Base-by-base conservation (phyloP, 2,797 vertebrate species). In the Gallinago nigripennis region DNA sequence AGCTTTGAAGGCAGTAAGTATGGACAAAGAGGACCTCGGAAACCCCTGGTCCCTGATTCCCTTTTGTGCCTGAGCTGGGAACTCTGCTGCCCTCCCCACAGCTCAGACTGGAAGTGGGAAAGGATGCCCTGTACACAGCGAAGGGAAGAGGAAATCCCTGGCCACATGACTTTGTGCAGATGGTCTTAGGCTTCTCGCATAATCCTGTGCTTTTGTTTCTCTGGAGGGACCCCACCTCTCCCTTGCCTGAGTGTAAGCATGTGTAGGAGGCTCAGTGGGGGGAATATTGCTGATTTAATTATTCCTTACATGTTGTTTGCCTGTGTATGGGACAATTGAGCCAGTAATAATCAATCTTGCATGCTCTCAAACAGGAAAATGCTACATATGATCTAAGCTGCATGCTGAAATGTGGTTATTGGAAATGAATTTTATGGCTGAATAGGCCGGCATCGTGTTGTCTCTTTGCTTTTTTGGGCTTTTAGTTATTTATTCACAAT, bases 261-360 rank as follows among this genome's bases (percentile, higher is more conserved):
- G 60, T 80, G 71, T 82, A 71, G 88, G 90, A 92, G 75, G 75
- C 90, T 82, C 92, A 82, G 92, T 80, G 57, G 68, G 90, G 71
- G 68, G 31, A 92, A 66, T 86, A 64, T 93, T 88, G 61, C 41
- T 57, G 71, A 85, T 91, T 96, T 92, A 94, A 91, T 95, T 81
- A 92, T 91, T 92, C 83, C 86, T 84, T 94, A 71, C 81, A 54
- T 82, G 83, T 95, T 94, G 64, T 86, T 94, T 95, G 88, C 86
- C 80, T 86, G 56, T 11, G 48, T 80, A 75, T 71, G 71, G 86
- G 78, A 92, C 88, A 94, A 73, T 20, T 88, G 88, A 90, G 86
- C 64, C 78, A 3, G 4, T 85, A 80, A 86, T 89, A 95, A 97
- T 94, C 88, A 93, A 92, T 95, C 81, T 93, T 95, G 81, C 94